Evolutionary conservation across 2,797 vertebrate genomes (phyloP).

Genomic region (Esox lucius): DNA sequence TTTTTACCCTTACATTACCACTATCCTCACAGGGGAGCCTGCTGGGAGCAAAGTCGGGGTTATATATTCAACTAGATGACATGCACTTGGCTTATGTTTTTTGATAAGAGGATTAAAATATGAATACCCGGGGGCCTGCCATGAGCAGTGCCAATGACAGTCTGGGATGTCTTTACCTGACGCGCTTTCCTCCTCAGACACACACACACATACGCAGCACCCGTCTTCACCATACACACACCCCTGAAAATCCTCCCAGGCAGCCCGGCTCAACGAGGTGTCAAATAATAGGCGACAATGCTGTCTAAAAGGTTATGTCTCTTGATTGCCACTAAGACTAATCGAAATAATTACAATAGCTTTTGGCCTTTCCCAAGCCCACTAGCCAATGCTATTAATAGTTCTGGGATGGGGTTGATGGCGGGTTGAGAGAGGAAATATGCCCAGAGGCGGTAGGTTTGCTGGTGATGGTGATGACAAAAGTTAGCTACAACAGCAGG

Average conservation of each 20-base stretch:
- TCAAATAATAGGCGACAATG: too few relatives aligned
- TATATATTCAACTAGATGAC: neutral
- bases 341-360: slow-evolving; percentile 15
- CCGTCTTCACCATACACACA: neutral
- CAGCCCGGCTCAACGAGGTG: neutral
- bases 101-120: neutral
- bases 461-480: neutral
- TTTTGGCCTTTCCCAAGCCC: slow-evolving; percentile 6
- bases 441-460: neutral
- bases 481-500: too few relatives aligned
- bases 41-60: neutral
- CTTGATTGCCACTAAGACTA: slow-evolving; percentile 22
- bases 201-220: neutral
- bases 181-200: neutral
- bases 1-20: neutral
- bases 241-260: neutral
- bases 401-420: neutral
- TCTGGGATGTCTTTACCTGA: neutral
- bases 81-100: neutral
- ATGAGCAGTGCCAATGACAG: neutral
- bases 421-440: neutral
- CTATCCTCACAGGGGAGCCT: neutral
- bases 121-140: neutral
- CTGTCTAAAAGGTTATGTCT: slow-evolving; percentile 13
- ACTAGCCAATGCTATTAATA: neutral